Percentiles rank a stretch among this genome's conserved stretches.
Conservation (phyloP, 2,113 vertebrate species). For the Thamnophis sirtalis region DNA sequence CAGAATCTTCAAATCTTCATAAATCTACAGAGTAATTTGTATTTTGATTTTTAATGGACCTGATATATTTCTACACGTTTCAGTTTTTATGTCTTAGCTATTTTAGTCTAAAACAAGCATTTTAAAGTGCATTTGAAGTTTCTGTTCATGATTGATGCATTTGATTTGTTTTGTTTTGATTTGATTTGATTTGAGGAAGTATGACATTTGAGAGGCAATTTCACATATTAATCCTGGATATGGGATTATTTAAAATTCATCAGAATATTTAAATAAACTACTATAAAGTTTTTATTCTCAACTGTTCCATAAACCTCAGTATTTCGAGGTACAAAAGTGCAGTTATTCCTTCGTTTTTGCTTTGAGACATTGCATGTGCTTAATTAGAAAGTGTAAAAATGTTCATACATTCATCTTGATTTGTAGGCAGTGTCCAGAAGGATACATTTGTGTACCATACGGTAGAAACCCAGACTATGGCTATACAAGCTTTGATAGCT, state of each 20-base stretch:
- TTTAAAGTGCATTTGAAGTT: neutral
- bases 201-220: neutral
- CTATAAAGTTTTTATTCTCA: neutral
- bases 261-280: neutral
- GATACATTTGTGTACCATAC: conserved; percentile 67
- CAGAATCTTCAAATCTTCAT: neutral
- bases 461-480: conserved; percentile 87
- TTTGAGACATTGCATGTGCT: neutral
- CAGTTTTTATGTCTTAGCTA: neutral
- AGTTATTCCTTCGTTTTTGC: neutral
- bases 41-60: neutral
- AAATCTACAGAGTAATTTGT: neutral
- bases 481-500: conserved; percentile 94
- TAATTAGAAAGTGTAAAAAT: neutral
- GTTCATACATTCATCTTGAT: neutral
- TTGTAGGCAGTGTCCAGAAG: conserved; percentile 86
- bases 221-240: neutral
- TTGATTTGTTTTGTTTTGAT: neutral
- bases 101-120: neutral
- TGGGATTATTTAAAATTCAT: neutral
- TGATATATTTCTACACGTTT: neutral
- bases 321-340: neutral
- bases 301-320: neutral
- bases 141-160: neutral
- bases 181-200: neutral